Conservation (phyloP, 2,113 vertebrate species). For the Nicator chloris region DNA sequence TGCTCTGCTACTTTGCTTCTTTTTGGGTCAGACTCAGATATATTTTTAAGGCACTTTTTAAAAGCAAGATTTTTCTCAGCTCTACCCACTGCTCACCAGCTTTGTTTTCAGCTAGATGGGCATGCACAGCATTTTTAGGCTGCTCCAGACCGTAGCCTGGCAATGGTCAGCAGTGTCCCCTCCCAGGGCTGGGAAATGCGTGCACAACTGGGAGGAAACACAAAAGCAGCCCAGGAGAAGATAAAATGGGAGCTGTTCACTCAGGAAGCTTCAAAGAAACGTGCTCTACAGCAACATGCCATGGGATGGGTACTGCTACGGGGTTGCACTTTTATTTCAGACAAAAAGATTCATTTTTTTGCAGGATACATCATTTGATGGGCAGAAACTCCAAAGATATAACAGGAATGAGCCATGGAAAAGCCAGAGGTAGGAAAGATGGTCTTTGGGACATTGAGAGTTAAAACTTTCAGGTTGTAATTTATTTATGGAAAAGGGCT, state of each 20-base stretch:
- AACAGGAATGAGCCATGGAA: background rate
- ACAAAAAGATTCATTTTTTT: background rate
- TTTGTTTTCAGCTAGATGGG: background rate
- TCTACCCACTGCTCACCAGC: background rate
- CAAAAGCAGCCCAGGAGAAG: background rate
- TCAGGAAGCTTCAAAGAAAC: background rate
- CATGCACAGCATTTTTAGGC: background rate
- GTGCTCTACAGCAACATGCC: background rate
- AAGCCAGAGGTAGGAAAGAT: background rate
- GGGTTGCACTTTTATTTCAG: background rate
- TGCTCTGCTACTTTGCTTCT: background rate
- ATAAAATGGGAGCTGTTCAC: background rate
- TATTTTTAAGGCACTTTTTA: background rate
- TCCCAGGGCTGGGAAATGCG: background rate
- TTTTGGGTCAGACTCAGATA: background rate
- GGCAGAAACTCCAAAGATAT: background rate
- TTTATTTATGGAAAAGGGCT: background rate
- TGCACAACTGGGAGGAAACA: background rate
- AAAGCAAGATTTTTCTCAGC: background rate
- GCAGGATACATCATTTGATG: background rate
- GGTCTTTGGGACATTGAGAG: background rate
- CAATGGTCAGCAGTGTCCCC: background rate
- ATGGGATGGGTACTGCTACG: background rate
- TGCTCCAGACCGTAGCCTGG: background rate
- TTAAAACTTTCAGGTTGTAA: slow-evolving; percentile 9